Evolutionary conservation across 2,888 invertebrate genomes (phyloP).

Genomic region (Eristalis intricaria): DNA sequence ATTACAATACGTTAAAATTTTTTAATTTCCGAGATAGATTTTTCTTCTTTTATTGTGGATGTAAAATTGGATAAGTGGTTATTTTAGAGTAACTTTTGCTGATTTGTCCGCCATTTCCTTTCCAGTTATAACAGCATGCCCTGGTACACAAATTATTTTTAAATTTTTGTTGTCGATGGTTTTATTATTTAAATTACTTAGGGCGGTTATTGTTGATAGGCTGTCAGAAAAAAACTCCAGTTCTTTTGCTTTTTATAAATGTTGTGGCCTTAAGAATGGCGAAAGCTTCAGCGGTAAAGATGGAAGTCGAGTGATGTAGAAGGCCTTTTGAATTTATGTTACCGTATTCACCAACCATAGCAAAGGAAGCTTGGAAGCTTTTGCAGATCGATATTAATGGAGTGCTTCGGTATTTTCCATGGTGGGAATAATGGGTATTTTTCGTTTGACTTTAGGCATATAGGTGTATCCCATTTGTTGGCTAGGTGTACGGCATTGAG

Average conservation of each 20-base stretch:
- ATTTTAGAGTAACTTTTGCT: not conserved
- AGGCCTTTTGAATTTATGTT: not conserved
- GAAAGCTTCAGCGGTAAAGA: not conserved
- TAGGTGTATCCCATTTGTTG: not conserved
- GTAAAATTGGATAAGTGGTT: slow-evolving; percentile 3
- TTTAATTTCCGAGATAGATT: not conserved
- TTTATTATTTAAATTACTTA: not conserved
- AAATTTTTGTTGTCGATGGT: slow-evolving; percentile 3
- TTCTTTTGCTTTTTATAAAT: not conserved
- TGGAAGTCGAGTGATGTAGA: not conserved
- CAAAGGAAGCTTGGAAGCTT: not conserved
- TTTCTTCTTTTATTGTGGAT: not conserved
- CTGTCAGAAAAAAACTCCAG: not conserved
- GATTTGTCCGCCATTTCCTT: not conserved
- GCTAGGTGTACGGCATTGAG: not conserved
- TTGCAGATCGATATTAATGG: too few relatives aligned
- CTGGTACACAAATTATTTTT: slow-evolving; percentile 4
- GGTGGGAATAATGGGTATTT: not conserved
- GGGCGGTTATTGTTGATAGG: not conserved
- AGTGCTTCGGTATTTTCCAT: too few relatives aligned
- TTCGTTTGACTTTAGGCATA: not conserved
- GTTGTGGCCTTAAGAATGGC: not conserved
- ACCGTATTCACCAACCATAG: not conserved
- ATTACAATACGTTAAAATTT: not conserved
- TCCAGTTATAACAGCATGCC: not conserved